Base-by-base conservation (phyloP, 2,888 invertebrate species). In the Aromia moschata region DNA sequence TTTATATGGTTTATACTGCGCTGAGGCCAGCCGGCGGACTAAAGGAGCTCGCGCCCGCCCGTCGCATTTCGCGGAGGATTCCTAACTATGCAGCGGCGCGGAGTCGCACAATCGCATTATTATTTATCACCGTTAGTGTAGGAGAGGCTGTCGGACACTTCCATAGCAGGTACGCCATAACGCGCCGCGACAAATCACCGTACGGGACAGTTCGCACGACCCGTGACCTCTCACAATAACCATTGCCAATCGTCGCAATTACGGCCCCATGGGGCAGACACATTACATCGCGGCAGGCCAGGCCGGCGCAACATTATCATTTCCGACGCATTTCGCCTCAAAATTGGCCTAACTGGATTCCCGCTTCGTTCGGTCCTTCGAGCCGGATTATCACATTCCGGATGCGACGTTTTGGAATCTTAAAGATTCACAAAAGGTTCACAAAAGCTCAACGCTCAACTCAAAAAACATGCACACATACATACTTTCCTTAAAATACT, bases 171-270 rank as follows among this genome's bases (percentile, higher is more conserved):
- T 64, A 63, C 54, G 65, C 63, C 68, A 65, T 62, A 72, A 70
- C 68, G 69, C 72, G 69, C 71, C 72, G 78, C 79, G 79, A 80
- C 79, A 79, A 80, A 80, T 79, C 78, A 79, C 76, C 68, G 69
- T 64, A 69, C 78, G 74, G 77, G 79, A 80, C 79, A 79, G 75
- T 79, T 79, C 79, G 74, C 79, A 79, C 79, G 79, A 79, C 79
- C 78, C 75, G 59, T 76, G 77, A 79, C 78, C 77, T 68, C 65
- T 67, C 70, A 76, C 77, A 78, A 79, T 78, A 78, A 78, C 77
- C 77, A 76, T 77, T 75, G 72, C 78, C 76, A 79, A 79, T 79
- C 74, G 76, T 62, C 67, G 75, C 75, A 78, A 78, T 79, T 78
- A 75, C 74, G 65, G 68, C 66, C 67, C 67, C 56, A 64, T 69